phyloP scores from a whole-genome alignment of 2,888 invertebrate species.

The Aleiodes leptofemur region DNA sequence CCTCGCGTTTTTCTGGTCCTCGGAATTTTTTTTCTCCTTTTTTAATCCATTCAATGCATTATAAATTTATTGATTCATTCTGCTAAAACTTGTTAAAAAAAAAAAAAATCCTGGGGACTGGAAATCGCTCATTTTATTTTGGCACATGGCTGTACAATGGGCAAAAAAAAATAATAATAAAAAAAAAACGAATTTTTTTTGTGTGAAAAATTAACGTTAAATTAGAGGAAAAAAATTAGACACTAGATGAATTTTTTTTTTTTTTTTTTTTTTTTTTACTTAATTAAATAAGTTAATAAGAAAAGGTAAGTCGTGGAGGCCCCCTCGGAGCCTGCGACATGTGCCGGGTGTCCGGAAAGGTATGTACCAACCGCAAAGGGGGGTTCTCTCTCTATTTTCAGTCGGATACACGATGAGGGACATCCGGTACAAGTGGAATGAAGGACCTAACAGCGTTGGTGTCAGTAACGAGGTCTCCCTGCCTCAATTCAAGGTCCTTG shows the following conservation, averaged over 20 bases:
- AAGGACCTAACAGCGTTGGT: slow-evolving; percentile 95
- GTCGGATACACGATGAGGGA: slow-evolving; percentile 99
- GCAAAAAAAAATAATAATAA: not conserved
- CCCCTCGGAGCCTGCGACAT: slow-evolving; percentile 68
- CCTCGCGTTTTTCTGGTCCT: slow-evolving; percentile 40
- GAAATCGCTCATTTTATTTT: slow-evolving; percentile 14
- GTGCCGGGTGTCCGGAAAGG: slow-evolving; percentile 70
- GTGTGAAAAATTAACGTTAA: too few species aligned
- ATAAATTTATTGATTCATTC: too few species aligned
- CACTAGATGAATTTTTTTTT: slow-evolving; percentile 14
- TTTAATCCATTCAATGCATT: too few species aligned
- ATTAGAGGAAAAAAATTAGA: slow-evolving; percentile 36
- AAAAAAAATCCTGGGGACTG: slow-evolving; percentile 9
- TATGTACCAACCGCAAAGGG: slow-evolving; percentile 72
- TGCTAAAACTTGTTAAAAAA: too few species aligned
- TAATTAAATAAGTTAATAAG: slow-evolving; percentile 35
- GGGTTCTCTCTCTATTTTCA: slow-evolving; percentile 78
- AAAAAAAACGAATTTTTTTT: not conserved
- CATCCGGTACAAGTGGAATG: slow-evolving; percentile 98
- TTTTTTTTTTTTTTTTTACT: not conserved
- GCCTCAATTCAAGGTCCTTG: slow-evolving; percentile 98
- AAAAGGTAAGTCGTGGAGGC: slow-evolving; percentile 66
- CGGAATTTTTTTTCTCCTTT: not conserved
- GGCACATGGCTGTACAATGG: slow-evolving; percentile 44
- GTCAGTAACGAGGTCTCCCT: slow-evolving; percentile 97